These are phyloP conservation scores for Sandelia bainsii DNA, from an alignment of 2,797 vertebrate species.

Conservation along the genomic window DNA sequence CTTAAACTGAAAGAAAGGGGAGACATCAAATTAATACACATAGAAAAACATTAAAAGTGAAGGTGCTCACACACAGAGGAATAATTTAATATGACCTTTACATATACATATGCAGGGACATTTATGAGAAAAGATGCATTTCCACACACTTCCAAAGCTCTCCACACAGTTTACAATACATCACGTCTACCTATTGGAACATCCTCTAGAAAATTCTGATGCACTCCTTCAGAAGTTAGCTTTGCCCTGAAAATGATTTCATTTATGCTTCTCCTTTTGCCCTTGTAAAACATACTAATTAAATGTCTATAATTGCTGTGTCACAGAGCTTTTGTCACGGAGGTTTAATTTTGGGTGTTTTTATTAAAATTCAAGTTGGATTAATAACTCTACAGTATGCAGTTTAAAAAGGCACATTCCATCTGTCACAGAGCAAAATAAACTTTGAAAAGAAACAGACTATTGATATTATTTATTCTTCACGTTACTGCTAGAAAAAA, in stretches of 20 bases:
- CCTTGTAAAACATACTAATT: constrained; percentile 3
- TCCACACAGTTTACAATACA: constrained; percentile 19
- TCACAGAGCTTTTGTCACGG: neutral
- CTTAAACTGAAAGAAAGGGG: neutral
- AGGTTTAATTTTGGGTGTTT: neutral
- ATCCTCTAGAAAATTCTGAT: constrained; percentile 5
- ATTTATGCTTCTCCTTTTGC: constrained; percentile 21
- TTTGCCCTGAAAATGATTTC: constrained; percentile 3
- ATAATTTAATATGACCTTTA: constrained; percentile 13
- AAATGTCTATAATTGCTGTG: constrained; percentile 17
- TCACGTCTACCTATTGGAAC: constrained; percentile 19
- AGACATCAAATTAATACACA: neutral
- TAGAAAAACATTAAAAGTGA: neutral
- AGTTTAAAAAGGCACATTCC: neutral
- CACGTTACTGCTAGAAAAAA: neutral
- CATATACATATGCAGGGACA: neutral
- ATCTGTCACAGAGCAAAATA: neutral
- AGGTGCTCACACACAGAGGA: neutral
- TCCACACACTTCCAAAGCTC: constrained; percentile 9
- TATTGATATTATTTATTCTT: neutral
- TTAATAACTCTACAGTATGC: neutral
- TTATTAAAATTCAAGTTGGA: constrained; percentile 8
- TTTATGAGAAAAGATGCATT: constrained; percentile 4
- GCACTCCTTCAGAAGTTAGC: neutral
- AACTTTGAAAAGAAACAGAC: neutral